These are phyloP conservation scores for Nemoura dubitans DNA, from an alignment of 2,888 invertebrate species.

Conservation along the genomic window DNA sequence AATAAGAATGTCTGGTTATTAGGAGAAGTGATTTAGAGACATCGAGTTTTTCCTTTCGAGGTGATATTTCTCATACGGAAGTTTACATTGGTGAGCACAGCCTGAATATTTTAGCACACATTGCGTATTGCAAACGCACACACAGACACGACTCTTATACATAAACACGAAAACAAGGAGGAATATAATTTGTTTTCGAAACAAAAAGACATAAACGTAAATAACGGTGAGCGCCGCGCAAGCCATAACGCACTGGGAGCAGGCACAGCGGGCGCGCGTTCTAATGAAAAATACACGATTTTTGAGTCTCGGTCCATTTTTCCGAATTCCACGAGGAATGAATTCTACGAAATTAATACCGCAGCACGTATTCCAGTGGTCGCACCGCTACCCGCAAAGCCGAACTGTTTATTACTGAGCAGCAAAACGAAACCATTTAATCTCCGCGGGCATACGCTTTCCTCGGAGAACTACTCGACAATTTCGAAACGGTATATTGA, in stretches of 20 bases:
- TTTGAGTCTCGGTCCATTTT: not conserved
- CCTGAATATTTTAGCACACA: not conserved
- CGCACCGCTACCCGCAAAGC: not conserved
- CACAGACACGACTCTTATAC: not conserved
- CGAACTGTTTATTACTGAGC: not conserved
- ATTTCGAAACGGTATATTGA: not conserved
- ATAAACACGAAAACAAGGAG: not conserved
- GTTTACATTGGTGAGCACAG: not conserved
- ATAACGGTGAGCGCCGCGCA: not conserved
- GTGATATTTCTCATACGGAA: not conserved
- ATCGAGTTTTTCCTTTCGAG: not conserved
- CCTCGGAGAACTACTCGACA: not conserved
- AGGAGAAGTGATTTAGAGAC: not conserved
- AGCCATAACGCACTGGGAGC: not conserved
- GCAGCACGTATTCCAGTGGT: not conserved
- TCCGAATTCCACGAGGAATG: not conserved
- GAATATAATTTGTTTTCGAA: constrained; percentile 7
- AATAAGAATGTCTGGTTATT: not conserved
- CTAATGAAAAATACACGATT: constrained; percentile 1
- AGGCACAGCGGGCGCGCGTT: not conserved
- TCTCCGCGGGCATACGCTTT: not conserved
- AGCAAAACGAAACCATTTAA: not conserved
- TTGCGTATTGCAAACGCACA: not conserved
- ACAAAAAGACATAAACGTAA: constrained; percentile 12
- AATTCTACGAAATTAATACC: not conserved